Percentiles rank a stretch among this genome's conserved stretches.
phyloP scores from a whole-genome alignment of 2,888 invertebrate genomes.

The Tanypteryx hageni region DNA sequence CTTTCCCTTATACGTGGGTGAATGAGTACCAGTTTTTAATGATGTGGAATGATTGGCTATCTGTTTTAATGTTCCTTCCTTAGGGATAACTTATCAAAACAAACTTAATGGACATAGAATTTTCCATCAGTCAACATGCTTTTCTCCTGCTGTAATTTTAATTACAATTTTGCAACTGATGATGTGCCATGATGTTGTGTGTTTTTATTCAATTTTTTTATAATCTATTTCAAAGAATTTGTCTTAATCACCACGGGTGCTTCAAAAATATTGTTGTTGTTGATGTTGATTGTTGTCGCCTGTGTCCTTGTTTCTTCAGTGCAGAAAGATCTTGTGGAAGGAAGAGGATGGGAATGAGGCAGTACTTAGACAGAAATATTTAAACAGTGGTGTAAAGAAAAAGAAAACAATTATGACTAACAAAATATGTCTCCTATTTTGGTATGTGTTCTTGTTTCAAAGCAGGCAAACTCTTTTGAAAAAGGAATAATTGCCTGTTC shows the following conservation, averaged over 20 bases:
- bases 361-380: constrained; percentile 49
- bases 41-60: neutral
- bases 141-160: constrained; percentile 57
- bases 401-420: constrained; percentile 23
- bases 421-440: constrained; percentile 61
- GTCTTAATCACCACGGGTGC: constrained; percentile 59
- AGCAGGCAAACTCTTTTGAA: constrained; percentile 59
- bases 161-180: constrained; percentile 45
- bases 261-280: constrained; percentile 63
- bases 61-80: neutral
- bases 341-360: constrained; percentile 25
- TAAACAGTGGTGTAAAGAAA: constrained; percentile 54
- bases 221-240: constrained; percentile 55
- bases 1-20: neutral
- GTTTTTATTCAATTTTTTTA: constrained; percentile 56
- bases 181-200: constrained; percentile 56
- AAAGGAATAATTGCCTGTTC: constrained; percentile 63
- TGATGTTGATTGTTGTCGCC: constrained; percentile 62
- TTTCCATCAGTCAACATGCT: constrained; percentile 17
- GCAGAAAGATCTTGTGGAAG: constrained; percentile 51
- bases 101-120: neutral
- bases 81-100: constrained; percentile 11
- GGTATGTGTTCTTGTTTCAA: constrained; percentile 62
- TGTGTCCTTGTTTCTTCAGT: constrained; percentile 59
- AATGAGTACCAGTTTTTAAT: neutral